Evolutionary conservation across 2,797 vertebrate species (phyloP).

Genomic region (Apogon talboti): DNA sequence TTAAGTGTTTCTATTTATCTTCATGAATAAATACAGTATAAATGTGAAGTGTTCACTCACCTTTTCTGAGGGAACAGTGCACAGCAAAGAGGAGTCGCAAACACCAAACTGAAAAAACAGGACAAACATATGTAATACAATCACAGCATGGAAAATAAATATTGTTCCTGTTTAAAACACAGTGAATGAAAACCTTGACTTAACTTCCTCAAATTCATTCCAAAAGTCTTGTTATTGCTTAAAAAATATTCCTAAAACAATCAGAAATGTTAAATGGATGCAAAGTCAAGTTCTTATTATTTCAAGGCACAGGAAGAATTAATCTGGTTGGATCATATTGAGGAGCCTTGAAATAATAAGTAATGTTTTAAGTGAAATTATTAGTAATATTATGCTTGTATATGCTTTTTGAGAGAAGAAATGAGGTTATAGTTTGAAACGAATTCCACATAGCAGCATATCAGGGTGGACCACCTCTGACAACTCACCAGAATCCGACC

Average conservation of each 20-base stretch:
- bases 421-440: conserved; percentile 24
- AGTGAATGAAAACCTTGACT: too few species aligned
- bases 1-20: too few species aligned
- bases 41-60: conserved; percentile 73
- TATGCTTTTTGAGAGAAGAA: neutral
- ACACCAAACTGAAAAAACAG: conserved; percentile 88
- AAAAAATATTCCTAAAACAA: too few species aligned
- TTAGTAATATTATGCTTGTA: neutral
- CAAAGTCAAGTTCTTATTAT: too few species aligned
- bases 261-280: too few species aligned
- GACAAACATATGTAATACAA: conserved; percentile 7
- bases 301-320: too few species aligned
- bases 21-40: neutral
- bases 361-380: neutral
- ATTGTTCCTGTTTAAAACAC: neutral
- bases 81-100: conserved; percentile 97
- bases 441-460: conserved; percentile 41
- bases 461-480: conserved; percentile 59
- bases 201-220: too few species aligned
- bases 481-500: conserved; percentile 97
- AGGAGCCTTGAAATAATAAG: neutral
- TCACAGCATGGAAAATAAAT: neutral
- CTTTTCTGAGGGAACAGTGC: conserved; percentile 98
- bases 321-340: too few species aligned
- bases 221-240: too few species aligned